Evolutionary conservation across 2,113 vertebrate genomes (phyloP), one percentile per base, ranked within the genome.

Genomic region (Oreochromis tanganicae): DNA sequence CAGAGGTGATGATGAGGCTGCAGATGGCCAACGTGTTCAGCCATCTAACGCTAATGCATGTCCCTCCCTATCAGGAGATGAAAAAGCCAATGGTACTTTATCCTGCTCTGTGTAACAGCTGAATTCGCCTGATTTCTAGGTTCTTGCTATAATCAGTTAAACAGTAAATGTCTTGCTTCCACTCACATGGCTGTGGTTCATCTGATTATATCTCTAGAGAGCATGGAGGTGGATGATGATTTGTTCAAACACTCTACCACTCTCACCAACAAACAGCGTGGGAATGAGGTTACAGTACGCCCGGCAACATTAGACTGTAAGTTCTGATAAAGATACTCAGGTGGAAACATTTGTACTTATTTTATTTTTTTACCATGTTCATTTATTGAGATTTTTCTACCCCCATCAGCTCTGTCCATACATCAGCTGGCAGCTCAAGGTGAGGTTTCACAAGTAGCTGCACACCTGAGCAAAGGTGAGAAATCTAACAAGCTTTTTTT

Each of bases 381-480:
- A 84, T n/a, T 43, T 21, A 82, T 85, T 16, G 59, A 52, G 10
- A 1, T 87, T 41, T 48, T 29, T 55, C 5, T 59, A 27, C 9
- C 34, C 36, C 43, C 38, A 56, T 85, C 80, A 85, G 99, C 97
- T 1, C 91, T 99, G 56, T 99, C 99, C 55, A 96, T 99, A 92
- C 98, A 99, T 92, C 99, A 99, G 94, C 95, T 99, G 0, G 98
- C 99, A 0, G 98, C 98, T 16, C 98, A 99, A 34, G 98, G 98
- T 1, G 98, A 99, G 66, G 94, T 99, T 66, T 94, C 95, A 85
- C 97, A 97, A 91, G 96, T 99, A 48, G 97, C 96, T 17, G 96
- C 96, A 61, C 97, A 97, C 63, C 89, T 99, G 46, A 95, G 90
- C 73, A 98, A 97, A 97, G 98, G 98, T 98, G 84, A 94, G 88